Base-by-base conservation (phyloP, 2,888 invertebrate species). In the Carcina quercana region DNA sequence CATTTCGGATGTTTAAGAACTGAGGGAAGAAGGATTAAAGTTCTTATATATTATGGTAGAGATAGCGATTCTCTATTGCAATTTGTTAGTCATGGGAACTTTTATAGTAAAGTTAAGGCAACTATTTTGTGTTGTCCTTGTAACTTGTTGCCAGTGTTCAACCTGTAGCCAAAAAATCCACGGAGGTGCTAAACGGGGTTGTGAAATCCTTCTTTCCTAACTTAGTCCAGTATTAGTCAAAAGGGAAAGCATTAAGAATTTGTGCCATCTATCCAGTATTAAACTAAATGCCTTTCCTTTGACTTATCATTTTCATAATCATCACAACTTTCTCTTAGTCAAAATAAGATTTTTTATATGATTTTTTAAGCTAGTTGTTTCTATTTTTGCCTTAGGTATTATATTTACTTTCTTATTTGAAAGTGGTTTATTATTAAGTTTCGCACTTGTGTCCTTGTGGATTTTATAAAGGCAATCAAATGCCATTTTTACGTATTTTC, bases 371-470 rank as follows among this genome's bases (percentile, higher is more conserved):
- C 65, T 79, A 80, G 76, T 78, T 74, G 74, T 79, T 79, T 80
- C 72, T 78, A 70, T 58, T 71, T n/a, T 80, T 76, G 78, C 75
- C 75, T 73, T 79, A 82, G 78, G 65, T 80, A 69, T 69, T 68
- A 59, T 72, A 65, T 71, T 52, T 41, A 61, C 82, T 80, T 80
- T 82, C 78, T 63, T 75, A 75, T 80, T 74, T 65, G 83, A 75
- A 82, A 79, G 82, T 67, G 53, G 57, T 65, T 36, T 73, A 74
- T 68, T 60, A 51, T 65, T 75, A 78, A 71, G 75, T 62, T 66
- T 24, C 71, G 82, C 83, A 83, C 83, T 83, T 83, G 83, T 79
- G 83, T 76, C 83, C 82, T 83, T 83, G 83, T 83, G 83, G 83
- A 83, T 79, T 71, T 35, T 69, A 68, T 58, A 49, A 50, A 47